Conservation (phyloP, 1,140 invertebrate genomes). For the Cyphomyrmex costatus region DNA sequence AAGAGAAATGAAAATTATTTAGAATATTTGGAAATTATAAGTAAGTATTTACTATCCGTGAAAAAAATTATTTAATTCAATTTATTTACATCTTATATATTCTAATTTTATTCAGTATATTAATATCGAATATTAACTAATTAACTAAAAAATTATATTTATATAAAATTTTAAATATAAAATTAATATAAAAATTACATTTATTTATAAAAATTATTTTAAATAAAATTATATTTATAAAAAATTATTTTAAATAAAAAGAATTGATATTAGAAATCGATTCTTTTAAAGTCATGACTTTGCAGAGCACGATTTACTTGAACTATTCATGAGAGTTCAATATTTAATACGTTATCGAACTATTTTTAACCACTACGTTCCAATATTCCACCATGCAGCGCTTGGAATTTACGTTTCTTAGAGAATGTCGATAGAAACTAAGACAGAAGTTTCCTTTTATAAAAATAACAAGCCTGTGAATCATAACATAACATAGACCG, state of each 20-base stretch:
- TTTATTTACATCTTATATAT: no score
- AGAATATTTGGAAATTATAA: neutral
- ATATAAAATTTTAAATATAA: no score
- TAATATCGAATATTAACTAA: no score
- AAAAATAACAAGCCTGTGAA: constrained; percentile 51
- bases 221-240: neutral
- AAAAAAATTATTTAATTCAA: neutral
- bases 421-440: constrained; percentile 24
- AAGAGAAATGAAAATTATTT: neutral
- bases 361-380: constrained; percentile 26
- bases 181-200: neutral
- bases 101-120: no score
- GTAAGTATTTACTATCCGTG: constrained; percentile 14
- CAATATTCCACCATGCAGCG: neutral
- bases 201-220: neutral
- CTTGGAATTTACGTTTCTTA: constrained; percentile 7
- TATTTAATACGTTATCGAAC: constrained; percentile 35
- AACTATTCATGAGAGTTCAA: constrained; percentile 32
- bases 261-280: constrained; percentile 19
- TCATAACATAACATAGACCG: constrained; percentile 50
- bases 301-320: neutral
- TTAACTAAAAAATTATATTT: no score
- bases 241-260: neutral
- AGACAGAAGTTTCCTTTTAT: constrained; percentile 30
- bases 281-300: constrained; percentile 14